A percentile compares a stretch with the other conserved stretches of the same genome.
Conservation (phyloP, 2,888 invertebrate genomes). For the Patella ulyssiponensis region DNA sequence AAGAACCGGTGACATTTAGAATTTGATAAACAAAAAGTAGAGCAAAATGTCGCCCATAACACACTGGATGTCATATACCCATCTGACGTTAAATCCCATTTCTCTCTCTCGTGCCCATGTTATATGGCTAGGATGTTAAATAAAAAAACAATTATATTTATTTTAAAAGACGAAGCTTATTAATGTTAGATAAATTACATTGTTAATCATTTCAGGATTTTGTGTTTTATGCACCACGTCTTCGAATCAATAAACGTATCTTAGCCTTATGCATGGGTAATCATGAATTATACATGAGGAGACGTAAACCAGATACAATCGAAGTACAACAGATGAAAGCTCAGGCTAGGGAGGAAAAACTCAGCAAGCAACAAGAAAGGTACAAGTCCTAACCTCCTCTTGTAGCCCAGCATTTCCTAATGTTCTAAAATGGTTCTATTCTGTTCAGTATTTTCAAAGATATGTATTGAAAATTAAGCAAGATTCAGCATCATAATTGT, state of each 20-base stretch:
- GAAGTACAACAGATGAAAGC: constrained; percentile 99
- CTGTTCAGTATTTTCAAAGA: neutral
- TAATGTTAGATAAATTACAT: too few relatives aligned
- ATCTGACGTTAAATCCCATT: too few relatives aligned
- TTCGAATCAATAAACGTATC: constrained; percentile 98
- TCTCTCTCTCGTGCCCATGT: too few relatives aligned
- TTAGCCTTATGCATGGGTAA: constrained; percentile 99
- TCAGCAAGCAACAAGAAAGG: constrained; percentile 94
- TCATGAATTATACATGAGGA: constrained; percentile 98
- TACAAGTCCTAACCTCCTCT: constrained; percentile 62
- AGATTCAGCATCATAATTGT: too few relatives aligned
- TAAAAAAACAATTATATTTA: too few relatives aligned
- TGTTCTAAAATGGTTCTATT: too few relatives aligned
- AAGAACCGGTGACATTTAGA: too few relatives aligned
- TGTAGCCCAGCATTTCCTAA: neutral
- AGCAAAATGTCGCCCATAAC: too few relatives aligned
- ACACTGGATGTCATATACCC: too few relatives aligned
- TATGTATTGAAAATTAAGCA: neutral
- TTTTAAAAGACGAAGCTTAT: too few relatives aligned
- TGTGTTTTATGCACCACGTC: constrained; percentile 97
- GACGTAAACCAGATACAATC: constrained; percentile 98
- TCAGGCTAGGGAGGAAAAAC: constrained; percentile 95
- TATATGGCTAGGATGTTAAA: too few relatives aligned
- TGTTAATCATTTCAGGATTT: constrained; percentile 80
- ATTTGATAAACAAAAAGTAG: too few relatives aligned